Evolutionary conservation across 2,888 invertebrate species (phyloP), one percentile per base, ranked within the genome.

Genomic region (Trypoxylon attenuatum): DNA sequence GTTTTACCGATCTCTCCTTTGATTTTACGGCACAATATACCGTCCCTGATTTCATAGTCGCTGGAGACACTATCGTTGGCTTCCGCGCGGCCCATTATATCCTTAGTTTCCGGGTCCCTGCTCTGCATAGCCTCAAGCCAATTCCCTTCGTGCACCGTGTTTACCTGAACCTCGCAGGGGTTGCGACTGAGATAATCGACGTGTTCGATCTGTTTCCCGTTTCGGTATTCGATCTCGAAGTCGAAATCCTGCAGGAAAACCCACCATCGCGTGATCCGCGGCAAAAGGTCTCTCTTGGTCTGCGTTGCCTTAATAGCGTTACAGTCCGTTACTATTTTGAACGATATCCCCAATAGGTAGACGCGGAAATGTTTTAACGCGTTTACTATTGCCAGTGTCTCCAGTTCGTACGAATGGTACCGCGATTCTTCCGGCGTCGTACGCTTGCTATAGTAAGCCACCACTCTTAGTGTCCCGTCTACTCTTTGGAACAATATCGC

Each of bases 331-430:
- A 25, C 25, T 5, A 25, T 8, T 25, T 25, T 25, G 8, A 29
- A 29, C n/a, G 8, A n/a, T n/a, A 29, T 29, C n/a, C 49, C 38
- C 1, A 49, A 10, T 33, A 49, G 10, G 10, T 49, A 49, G 13
- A 49, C 49, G 16, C 49, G 6, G 10, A 49, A 49, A n/a, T 49
- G n/a, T 16, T 33, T 27, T n/a, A 49, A 18, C 2, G 49, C 49
- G 10, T 33, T 33, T 1, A 49, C 38, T 0, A 49, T 33, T 8
- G 49, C 49, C 15, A 49, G 29, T 16, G 49, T 49, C 15, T 49
- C 49, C 5, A 49, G 13, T 19, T 49, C 38, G 10, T 49, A 49
- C 1, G 33, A 49, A 10, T 49, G 49, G 19, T 49, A 49, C 5
- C 49, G 33, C 1, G 29, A 33, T 13, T 49, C 29, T 5, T 27